Evolutionary conservation across 1,140 invertebrate genomes (phyloP), one percentile per base, ranked within the genome.

Genomic region (Epicauta chinensis): DNA sequence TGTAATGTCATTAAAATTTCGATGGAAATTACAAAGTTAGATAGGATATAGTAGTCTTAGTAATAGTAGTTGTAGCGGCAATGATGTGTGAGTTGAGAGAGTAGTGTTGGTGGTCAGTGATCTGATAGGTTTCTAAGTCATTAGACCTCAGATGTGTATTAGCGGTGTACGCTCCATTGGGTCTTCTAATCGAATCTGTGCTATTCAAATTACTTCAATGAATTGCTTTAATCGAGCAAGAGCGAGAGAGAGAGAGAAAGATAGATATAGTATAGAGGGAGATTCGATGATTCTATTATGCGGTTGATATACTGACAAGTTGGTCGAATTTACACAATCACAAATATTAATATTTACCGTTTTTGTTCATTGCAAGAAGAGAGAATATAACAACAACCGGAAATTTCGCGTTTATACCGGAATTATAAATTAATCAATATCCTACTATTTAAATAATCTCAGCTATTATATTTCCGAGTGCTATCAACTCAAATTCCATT

Each of bases 171-270:
- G 53, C 47, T 50, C 47, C 47, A 55, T 46, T 45, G 53, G 45
- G 37, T 50, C 43, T 50, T 34, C 17, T 51, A 55, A 55, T 55
- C 53, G 46, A 55, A 55, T 55, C 47, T 23, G 34, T 46, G 47
- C 35, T 41, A 50, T 51, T 51, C 48, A 55, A 55, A 55, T 55
- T 51, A 36, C 47, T 51, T 51, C 47, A 55, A 55, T 55, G 53
- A 40, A 36, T 38, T 42, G 47, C 34, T 40, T 45, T 51, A 51
- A 51, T 55, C 41, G 53, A 31, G 51, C 38, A 23, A 23, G 2
- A 5, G 7, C 4, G 23, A 23, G 4, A 7, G 23, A 23, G n/a
- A n/a, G n/a, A n/a, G n/a, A n/a, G n/a, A n/a, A n/a, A n/a, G n/a
- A n/a, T n/a, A n/a, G n/a, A n/a, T n/a, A n/a, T n/a, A n/a, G n/a